These are phyloP conservation scores for Selenia dentaria DNA, from an alignment of 2,888 invertebrate genomes.

Conservation along the genomic window DNA sequence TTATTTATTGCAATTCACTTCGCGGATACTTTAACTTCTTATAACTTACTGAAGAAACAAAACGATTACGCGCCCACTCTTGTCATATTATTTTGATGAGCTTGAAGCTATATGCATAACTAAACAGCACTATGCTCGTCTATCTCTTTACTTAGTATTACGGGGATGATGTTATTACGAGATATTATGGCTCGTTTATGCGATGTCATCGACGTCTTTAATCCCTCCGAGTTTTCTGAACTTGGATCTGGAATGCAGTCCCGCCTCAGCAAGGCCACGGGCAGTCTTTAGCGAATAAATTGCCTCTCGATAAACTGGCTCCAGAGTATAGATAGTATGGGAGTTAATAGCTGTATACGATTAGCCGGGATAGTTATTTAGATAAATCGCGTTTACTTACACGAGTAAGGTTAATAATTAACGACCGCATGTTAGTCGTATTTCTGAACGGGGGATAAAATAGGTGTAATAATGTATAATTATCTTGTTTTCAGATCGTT, in stretches of 20 bases:
- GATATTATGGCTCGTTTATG: constrained; percentile 26
- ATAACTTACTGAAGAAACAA: constrained; percentile 15
- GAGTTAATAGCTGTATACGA: constrained; percentile 67
- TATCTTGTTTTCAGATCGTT: constrained; percentile 85
- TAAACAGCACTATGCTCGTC: not conserved
- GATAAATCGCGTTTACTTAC: constrained; percentile 47
- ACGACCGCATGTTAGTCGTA: constrained; percentile 9
- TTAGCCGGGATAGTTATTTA: constrained; percentile 64
- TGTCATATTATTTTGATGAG: constrained; percentile 1
- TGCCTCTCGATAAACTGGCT: constrained; percentile 64
- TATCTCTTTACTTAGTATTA: not conserved
- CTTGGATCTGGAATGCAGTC: constrained; percentile 70
- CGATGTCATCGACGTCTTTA: constrained; percentile 53
- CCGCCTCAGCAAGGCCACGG: constrained; percentile 57
- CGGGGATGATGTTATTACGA: constrained; percentile 21
- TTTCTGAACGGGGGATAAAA: constrained; percentile 10
- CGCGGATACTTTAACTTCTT: not conserved
- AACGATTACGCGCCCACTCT: constrained; percentile 8
- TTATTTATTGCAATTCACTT: not conserved
- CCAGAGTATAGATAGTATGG: constrained; percentile 50
- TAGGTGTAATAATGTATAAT: constrained; percentile 18
- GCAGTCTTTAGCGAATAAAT: constrained; percentile 77
- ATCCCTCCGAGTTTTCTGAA: constrained; percentile 66
- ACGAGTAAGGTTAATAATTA: constrained; percentile 21
- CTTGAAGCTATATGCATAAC: not conserved